A percentile compares a stretch with the other conserved stretches of the same genome.
These are phyloP conservation scores for Meloidogyne floridensis DNA, from an alignment of 1,140 invertebrate species.

Conservation along the genomic window DNA sequence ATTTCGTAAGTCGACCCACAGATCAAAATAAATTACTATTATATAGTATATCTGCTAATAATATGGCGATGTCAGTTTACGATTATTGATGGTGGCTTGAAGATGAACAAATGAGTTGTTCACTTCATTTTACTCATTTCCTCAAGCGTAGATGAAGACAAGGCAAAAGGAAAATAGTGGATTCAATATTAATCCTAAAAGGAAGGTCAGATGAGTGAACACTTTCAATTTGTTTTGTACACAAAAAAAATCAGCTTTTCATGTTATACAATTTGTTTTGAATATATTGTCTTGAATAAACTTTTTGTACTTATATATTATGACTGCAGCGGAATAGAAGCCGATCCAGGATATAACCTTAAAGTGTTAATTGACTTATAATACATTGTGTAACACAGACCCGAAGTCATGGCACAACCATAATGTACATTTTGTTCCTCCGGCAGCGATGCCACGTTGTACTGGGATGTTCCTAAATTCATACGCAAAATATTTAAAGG, in stretches of 20 bases:
- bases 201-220: background rate
- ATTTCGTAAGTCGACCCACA: background rate
- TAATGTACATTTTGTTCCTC: background rate
- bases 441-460: too few relatives aligned
- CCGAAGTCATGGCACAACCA: background rate
- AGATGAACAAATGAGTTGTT: background rate
- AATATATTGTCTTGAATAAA: too few relatives aligned
- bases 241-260: background rate
- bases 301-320: too few relatives aligned
- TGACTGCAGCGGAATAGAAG: too few relatives aligned
- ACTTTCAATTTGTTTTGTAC: background rate
- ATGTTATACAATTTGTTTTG: too few relatives aligned
- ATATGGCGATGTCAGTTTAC: background rate
- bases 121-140: constrained; percentile 1
- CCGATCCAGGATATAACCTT: background rate
- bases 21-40: background rate
- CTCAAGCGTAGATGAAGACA: background rate
- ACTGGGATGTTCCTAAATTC: too few relatives aligned
- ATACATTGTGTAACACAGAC: background rate
- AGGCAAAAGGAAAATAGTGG: background rate
- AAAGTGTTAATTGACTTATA: background rate
- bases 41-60: background rate
- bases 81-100: background rate
- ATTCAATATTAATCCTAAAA: background rate
- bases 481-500: too few relatives aligned